phyloP scores from a whole-genome alignment of 2,888 invertebrate species.

The Automeris io region DNA sequence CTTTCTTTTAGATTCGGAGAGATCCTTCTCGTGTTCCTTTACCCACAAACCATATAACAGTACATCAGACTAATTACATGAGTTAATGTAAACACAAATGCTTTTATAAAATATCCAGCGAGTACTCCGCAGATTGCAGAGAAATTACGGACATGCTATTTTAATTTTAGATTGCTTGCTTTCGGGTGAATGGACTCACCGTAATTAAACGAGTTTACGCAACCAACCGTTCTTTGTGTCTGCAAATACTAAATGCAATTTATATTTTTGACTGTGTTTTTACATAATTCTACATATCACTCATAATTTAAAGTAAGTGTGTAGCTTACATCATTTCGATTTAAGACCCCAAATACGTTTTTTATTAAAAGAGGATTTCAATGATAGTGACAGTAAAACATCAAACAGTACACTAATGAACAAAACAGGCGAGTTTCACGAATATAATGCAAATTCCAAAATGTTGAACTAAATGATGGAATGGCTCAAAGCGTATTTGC shows the following conservation, averaged over 20 bases:
- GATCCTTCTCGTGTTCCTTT: too few relatives aligned
- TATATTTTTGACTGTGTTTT: background rate
- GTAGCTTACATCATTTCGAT: conserved; percentile 7
- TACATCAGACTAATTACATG: background rate
- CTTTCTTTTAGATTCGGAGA: too few relatives aligned
- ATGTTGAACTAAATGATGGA: conserved; percentile 36
- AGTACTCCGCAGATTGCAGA: conserved; percentile 17
- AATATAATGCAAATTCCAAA: background rate
- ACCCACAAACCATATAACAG: too few relatives aligned
- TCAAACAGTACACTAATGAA: background rate
- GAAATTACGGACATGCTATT: conserved; percentile 30
- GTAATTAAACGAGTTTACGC: conserved; percentile 33
- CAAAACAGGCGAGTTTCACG: background rate
- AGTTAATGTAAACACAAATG: background rate
- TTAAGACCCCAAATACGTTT: too few relatives aligned
- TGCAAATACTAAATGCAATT: background rate
- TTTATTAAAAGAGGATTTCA: too few relatives aligned
- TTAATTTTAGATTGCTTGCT: conserved; percentile 41
- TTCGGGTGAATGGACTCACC: conserved; percentile 26
- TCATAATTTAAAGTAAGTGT: conserved; percentile 10
- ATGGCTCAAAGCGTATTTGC: conserved; percentile 44
- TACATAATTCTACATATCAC: too few relatives aligned
- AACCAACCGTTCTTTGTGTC: conserved; percentile 18
- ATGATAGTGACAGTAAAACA: background rate
- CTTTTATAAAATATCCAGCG: background rate